phyloP scores from a whole-genome alignment of 2,797 vertebrate genomes.

The Setipinna tenuifilis region DNA sequence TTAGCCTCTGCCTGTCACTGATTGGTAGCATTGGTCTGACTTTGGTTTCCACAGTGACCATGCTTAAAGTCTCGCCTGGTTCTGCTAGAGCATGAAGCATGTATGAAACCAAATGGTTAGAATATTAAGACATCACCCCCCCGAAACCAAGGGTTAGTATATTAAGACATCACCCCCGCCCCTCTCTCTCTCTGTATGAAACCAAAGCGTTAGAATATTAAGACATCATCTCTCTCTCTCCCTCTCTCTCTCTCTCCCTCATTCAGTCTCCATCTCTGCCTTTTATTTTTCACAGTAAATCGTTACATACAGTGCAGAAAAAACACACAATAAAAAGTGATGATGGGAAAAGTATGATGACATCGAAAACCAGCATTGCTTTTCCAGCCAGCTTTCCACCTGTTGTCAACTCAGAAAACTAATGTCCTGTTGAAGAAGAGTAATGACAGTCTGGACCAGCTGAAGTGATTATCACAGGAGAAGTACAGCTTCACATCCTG shows the following conservation, averaged over 20 bases:
- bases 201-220: slow-evolving; percentile 41
- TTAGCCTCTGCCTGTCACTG: slow-evolving; percentile 25
- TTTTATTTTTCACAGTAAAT: background rate
- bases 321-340: background rate
- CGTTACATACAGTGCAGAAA: background rate
- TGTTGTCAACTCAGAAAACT: background rate
- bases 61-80: slow-evolving; percentile 41
- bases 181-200: no score
- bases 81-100: slow-evolving; percentile 62
- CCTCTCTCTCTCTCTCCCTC: background rate
- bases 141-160: no score
- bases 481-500: background rate
- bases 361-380: background rate
- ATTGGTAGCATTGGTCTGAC: slow-evolving; percentile 42
- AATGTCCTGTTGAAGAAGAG: slow-evolving; percentile 3
- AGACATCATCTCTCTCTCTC: slow-evolving; percentile 18
- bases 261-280: background rate
- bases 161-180: no score
- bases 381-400: slow-evolving; percentile 7
- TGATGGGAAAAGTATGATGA: background rate
- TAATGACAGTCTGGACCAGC: background rate
- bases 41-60: slow-evolving; percentile 41
- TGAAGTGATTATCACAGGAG: background rate
- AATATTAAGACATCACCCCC: no score
- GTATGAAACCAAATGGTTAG: slow-evolving; percentile 51